phyloP scores from a whole-genome alignment of 1,140 invertebrate species.

The Aphidius gifuensis region DNA sequence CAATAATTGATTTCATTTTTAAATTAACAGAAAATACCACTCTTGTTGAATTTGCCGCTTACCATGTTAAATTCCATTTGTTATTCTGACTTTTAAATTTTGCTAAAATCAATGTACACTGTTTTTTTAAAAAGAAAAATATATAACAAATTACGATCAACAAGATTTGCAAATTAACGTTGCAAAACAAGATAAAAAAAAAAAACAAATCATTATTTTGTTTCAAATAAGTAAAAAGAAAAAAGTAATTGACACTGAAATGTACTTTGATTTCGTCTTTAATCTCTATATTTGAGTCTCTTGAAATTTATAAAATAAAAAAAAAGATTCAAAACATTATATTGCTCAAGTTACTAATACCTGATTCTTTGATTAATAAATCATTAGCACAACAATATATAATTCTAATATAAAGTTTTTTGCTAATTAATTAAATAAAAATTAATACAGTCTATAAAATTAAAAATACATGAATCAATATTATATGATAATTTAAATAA shows the following conservation, averaged over 20 bases:
- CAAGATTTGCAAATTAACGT: conserved; percentile 52
- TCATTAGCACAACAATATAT: no score
- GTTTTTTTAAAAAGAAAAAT: no score
- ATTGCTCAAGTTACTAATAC: no score
- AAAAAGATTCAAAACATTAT: no score
- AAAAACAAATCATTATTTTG: conserved; percentile 20
- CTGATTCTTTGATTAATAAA: no score
- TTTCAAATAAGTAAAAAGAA: conserved; percentile 16
- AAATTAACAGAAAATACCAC: conserved; percentile 50
- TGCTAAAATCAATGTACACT: no score
- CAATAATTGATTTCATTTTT: background rate
- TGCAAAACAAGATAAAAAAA: conserved; percentile 16
- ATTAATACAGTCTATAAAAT: no score
- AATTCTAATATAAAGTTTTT: no score
- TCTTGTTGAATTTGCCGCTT: conserved; percentile 48
- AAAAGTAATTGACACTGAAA: conserved; percentile 49
- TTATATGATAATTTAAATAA: no score
- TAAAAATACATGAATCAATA: no score
- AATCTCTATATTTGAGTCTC: background rate
- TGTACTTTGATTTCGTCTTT: conserved; percentile 45
- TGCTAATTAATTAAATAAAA: no score
- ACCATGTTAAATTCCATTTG: conserved; percentile 47
- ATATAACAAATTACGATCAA: conserved; percentile 43
- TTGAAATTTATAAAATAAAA: no score
- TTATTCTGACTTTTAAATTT: conserved; percentile 34